These are phyloP conservation scores for Nycticryphes semicollaris DNA, from an alignment of 2,113 vertebrate species.

Conservation along the genomic window DNA sequence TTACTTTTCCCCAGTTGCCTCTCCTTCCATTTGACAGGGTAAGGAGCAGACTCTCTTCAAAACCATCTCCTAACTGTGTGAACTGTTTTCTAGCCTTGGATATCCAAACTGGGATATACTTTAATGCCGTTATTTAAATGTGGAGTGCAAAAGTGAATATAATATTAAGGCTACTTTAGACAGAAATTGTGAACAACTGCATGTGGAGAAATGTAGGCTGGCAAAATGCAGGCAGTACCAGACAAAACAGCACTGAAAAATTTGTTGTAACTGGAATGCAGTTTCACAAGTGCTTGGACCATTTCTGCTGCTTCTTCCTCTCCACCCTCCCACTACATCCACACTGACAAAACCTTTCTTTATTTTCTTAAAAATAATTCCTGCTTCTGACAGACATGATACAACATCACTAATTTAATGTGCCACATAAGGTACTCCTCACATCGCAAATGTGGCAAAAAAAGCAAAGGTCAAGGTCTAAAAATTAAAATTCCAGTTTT, in stretches of 20 bases:
- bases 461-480: background rate
- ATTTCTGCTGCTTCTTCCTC: background rate
- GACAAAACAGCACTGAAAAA: background rate
- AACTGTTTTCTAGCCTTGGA: background rate
- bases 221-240: background rate
- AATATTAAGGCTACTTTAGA: background rate
- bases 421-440: background rate
- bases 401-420: background rate
- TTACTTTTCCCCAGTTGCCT: background rate
- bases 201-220: background rate
- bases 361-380: background rate
- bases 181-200: background rate
- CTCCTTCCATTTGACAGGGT: background rate
- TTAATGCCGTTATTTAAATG: background rate
- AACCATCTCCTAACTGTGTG: background rate
- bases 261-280: background rate
- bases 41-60: conserved; percentile 6
- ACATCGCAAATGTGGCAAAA: background rate
- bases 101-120: background rate
- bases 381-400: background rate
- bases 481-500: background rate
- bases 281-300: background rate
- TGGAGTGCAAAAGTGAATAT: background rate
- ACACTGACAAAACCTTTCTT: background rate
- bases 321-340: background rate